phyloP scores from a whole-genome alignment of 2,797 vertebrate genomes.

The Periparus ater region DNA sequence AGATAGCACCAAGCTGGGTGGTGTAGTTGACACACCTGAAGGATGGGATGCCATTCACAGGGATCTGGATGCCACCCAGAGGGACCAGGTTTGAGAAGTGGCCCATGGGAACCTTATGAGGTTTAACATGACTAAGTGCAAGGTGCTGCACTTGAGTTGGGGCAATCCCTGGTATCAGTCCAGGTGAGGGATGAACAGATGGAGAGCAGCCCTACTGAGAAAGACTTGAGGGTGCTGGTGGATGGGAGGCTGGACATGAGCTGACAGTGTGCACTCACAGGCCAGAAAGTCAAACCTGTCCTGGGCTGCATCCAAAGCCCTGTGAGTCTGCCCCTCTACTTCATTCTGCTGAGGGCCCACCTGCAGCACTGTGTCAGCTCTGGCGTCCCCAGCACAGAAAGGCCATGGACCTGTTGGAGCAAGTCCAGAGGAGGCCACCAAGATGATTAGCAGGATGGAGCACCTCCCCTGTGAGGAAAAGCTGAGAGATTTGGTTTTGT shows the following conservation, averaged over 20 bases:
- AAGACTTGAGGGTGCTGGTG: background rate
- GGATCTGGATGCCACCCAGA: background rate
- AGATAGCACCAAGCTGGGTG: background rate
- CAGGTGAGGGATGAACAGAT: background rate
- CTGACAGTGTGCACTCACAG: background rate
- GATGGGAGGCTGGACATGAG: background rate
- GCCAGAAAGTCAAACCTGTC: accelerated
- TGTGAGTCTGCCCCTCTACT: background rate
- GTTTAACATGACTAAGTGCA: background rate
- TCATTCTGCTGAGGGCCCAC: background rate
- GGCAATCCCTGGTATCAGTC: accelerated
- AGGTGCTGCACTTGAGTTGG: background rate
- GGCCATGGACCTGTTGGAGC: background rate
- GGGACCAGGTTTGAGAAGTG: background rate
- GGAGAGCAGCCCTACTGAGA: background rate
- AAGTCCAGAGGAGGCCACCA: background rate
- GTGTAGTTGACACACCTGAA: background rate
- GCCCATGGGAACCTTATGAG: background rate
- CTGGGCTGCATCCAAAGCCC: background rate
- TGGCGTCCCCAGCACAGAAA: background rate
- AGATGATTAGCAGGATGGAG: background rate
- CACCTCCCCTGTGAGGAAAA: background rate
- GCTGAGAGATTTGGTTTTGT: background rate
- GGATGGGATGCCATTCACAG: background rate
- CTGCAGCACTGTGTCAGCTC: background rate